Percentiles rank a stretch among this genome's conserved stretches.
Conservation (phyloP, 35 echinoderm and acorn worm genomes). For the Apostichopus japonicus region DNA sequence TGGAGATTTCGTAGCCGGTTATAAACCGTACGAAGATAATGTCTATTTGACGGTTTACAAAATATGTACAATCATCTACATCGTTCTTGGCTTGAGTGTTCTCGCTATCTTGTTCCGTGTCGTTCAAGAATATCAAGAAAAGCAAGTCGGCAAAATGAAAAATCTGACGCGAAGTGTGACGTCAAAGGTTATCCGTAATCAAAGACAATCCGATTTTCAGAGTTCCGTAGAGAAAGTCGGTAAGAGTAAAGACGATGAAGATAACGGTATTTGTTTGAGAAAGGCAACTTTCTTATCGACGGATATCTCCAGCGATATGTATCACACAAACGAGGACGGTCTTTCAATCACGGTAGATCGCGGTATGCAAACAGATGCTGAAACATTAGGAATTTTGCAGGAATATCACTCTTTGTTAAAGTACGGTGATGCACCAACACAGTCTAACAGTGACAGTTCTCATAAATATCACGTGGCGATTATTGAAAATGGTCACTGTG, state of each 20-base stretch:
- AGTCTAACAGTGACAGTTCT: neutral
- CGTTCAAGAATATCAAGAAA: slow-evolving; percentile 57
- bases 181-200: slow-evolving; percentile 37
- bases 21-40: slow-evolving; percentile 43
- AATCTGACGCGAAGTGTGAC: slow-evolving; percentile 41
- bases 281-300: slow-evolving; percentile 36
- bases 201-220: slow-evolving; percentile 25
- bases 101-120: slow-evolving; percentile 47
- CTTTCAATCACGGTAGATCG: slow-evolving; percentile 1
- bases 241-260: slow-evolving; percentile 10
- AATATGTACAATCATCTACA: slow-evolving; percentile 34
- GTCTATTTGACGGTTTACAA: slow-evolving; percentile 32
- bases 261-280: slow-evolving; percentile 23
- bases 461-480: slow-evolving; percentile 5
- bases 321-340: slow-evolving; percentile 23
- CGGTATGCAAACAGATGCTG: slow-evolving; percentile 33
- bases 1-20: slow-evolving; percentile 75
- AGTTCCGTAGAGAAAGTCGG: slow-evolving; percentile 32
- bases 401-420: slow-evolving; percentile 16
- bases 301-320: slow-evolving; percentile 28
- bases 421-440: neutral
- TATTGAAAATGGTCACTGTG: slow-evolving; percentile 27
- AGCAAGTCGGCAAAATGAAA: slow-evolving; percentile 47
- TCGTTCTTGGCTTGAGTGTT: slow-evolving; percentile 45
- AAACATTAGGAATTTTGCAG: slow-evolving; percentile 23